Evolutionary conservation across 1,140 invertebrate genomes (phyloP).

Genomic region (Drosophila truncata): DNA sequence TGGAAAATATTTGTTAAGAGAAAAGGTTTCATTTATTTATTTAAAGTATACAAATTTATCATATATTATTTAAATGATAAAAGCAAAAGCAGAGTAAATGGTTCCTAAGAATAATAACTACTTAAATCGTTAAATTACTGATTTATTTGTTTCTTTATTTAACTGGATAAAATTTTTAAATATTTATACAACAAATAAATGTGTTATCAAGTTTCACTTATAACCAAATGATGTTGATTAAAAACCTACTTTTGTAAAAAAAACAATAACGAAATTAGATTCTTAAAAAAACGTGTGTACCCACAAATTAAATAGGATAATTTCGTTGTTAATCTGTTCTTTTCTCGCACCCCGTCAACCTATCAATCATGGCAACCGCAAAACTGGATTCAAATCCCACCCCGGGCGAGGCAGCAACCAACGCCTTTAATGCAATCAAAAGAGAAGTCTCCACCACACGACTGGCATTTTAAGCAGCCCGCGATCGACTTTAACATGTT

Average conservation of each 20-base stretch:
- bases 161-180: not conserved
- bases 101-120: not conserved
- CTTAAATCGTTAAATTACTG: not conserved
- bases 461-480: constrained; percentile 72
- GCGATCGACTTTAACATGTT: constrained; percentile 64
- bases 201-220: not conserved
- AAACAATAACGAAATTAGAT: not conserved
- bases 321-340: constrained; percentile 13
- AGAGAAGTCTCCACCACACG: constrained; percentile 38
- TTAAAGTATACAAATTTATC: not conserved
- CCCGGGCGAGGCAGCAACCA: constrained; percentile 7
- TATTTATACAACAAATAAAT: not conserved
- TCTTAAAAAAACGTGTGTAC: not conserved
- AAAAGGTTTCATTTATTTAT: not conserved
- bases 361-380: constrained; percentile 63
- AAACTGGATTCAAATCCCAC: constrained; percentile 51
- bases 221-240: not conserved
- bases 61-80: not conserved
- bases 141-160: not conserved
- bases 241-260: no score
- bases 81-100: no score
- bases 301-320: constrained; percentile 17
- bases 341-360: not conserved
- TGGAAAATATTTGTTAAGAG: not conserved
- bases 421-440: constrained; percentile 68